phyloP scores from a whole-genome alignment of 2,888 invertebrate genomes.

The Ochropleura leucogaster region DNA sequence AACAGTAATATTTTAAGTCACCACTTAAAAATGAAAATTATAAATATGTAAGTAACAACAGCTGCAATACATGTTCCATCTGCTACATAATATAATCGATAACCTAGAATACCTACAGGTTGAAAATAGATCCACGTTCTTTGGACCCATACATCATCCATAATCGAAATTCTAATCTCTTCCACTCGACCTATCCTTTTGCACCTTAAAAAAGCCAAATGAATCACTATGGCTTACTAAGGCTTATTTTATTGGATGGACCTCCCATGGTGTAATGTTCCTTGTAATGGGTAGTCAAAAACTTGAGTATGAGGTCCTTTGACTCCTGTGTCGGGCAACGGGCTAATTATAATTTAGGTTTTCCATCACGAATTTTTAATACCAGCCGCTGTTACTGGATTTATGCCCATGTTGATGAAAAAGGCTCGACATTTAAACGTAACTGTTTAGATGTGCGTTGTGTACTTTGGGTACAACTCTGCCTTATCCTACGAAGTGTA shows the following conservation, averaged over 20 bases:
- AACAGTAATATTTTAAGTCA: neutral
- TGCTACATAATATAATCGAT: conserved; percentile 3
- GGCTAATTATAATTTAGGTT: no score
- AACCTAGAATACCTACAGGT: conserved; percentile 7
- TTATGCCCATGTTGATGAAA: no score
- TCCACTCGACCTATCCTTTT: conserved; percentile 20
- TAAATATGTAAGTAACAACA: neutral
- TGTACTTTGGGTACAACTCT: no score
- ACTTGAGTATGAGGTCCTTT: no score
- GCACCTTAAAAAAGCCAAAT: conserved; percentile 10
- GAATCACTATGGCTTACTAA: neutral
- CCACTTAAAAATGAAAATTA: neutral
- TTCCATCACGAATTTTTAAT: no score
- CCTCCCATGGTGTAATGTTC: conserved; percentile 11
- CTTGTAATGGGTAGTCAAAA: neutral
- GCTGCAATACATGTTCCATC: neutral
- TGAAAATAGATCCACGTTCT: conserved; percentile 16
- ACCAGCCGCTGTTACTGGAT: no score
- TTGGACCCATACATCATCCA: conserved; percentile 21
- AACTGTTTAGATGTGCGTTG: no score
- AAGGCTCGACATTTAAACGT: no score
- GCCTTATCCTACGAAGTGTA: no score
- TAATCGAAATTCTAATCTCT: conserved; percentile 42
- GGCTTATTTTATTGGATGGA: conserved; percentile 32
- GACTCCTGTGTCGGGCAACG: no score